These are phyloP conservation scores for Ophioninae sp. DNA, from an alignment of 2,888 invertebrate genomes.

Conservation along the genomic window DNA sequence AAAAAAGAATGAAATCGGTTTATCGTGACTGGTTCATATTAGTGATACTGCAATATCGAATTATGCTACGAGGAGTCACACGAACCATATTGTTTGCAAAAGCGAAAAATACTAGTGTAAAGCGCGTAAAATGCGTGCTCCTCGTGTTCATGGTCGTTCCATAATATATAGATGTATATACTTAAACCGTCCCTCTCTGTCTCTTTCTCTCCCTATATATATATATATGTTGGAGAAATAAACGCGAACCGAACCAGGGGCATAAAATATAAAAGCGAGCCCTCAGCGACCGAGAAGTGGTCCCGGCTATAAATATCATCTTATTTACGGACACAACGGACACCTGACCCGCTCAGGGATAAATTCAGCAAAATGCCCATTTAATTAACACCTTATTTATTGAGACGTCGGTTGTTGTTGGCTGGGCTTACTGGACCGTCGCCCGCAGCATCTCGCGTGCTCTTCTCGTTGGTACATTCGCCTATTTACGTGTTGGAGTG, in stretches of 20 bases:
- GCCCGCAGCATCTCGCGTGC: slow-evolving; percentile 51
- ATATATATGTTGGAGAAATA: slow-evolving; percentile 39
- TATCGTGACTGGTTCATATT: neutral
- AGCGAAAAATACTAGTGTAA: slow-evolving; percentile 33
- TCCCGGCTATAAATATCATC: slow-evolving; percentile 77
- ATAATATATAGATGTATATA: slow-evolving; percentile 10
- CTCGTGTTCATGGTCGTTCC: slow-evolving; percentile 42
- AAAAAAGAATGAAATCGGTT: neutral
- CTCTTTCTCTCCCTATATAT: slow-evolving; percentile 6
- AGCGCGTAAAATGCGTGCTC: slow-evolving; percentile 50
- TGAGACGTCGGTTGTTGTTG: slow-evolving; percentile 74
- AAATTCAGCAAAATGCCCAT: slow-evolving; percentile 79
- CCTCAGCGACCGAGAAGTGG: slow-evolving; percentile 63
- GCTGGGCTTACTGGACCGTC: slow-evolving; percentile 42
- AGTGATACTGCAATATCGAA: slow-evolving; percentile 5
- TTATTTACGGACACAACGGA: slow-evolving; percentile 76
- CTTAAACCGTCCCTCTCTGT: neutral
- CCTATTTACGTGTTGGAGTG: neutral
- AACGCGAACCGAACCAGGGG: slow-evolving; percentile 52
- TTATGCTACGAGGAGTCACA: neutral
- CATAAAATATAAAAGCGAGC: slow-evolving; percentile 65
- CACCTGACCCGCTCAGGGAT: slow-evolving; percentile 70
- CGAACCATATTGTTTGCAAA: slow-evolving; percentile 18
- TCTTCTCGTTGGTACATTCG: slow-evolving; percentile 18
- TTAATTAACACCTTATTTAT: slow-evolving; percentile 81